Evolutionary conservation across 2,888 invertebrate genomes (phyloP).

Genomic region (Drosophila ezoana): DNA sequence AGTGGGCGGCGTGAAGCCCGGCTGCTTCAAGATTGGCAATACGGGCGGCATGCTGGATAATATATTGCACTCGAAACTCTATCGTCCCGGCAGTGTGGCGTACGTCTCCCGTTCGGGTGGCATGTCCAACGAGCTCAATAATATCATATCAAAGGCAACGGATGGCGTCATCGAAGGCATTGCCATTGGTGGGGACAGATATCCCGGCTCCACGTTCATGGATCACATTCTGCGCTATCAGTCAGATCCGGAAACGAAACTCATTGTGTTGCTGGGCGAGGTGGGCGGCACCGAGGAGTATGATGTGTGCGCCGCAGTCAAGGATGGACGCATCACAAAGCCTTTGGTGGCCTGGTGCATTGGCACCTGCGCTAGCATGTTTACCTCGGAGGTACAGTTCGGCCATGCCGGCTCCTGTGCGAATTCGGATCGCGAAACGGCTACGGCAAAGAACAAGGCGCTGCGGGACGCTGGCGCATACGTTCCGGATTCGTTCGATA

Average conservation of each 20-base stretch:
- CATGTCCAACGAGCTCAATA: constrained; percentile 99
- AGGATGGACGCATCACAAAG: constrained; percentile 92
- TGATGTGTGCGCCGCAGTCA: constrained; percentile 95
- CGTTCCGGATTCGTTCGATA: constrained; percentile 97
- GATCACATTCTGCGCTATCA: constrained; percentile 97
- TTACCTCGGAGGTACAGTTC: constrained; percentile 96
- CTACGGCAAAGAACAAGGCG: constrained; percentile 95
- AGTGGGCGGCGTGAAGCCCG: constrained; percentile 99
- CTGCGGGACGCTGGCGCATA: constrained; percentile 93
- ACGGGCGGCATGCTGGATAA: constrained; percentile 99
- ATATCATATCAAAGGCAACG: constrained; percentile 97
- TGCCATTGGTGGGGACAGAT: constrained; percentile 98
- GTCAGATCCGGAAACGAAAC: constrained; percentile 93
- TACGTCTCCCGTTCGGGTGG: constrained; percentile 99
- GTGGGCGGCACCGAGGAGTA: constrained; percentile 99
- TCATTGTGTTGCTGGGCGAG: constrained; percentile 98
- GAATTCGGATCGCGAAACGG: constrained; percentile 96
- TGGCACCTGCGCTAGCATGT: constrained; percentile 95
- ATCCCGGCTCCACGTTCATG: constrained; percentile 99
- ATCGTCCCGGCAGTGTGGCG: constrained; percentile 98
- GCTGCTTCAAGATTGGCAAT: constrained; percentile 99
- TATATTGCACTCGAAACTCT: constrained; percentile 97
- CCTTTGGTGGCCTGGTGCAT: constrained; percentile 99
- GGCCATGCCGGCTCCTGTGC: constrained; percentile 99
- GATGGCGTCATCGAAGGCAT: constrained; percentile 99